Conservation (phyloP, 2,888 invertebrate genomes). For the Tromatobia lineatoria region DNA sequence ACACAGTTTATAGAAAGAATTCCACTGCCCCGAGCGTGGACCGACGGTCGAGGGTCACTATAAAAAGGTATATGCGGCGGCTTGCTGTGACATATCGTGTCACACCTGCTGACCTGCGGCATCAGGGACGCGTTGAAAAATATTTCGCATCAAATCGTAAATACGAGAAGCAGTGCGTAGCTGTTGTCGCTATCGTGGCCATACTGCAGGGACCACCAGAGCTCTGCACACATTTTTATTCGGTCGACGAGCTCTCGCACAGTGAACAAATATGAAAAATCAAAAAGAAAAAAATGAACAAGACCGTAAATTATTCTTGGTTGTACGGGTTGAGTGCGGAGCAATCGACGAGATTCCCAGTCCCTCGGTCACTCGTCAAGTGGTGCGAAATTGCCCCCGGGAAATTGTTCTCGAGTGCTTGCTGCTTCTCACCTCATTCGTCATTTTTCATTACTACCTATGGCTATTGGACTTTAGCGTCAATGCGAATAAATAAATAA, state of each 20-base stretch:
- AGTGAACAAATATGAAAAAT: slow-evolving; percentile 61
- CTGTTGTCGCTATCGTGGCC: neutral
- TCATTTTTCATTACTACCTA: slow-evolving; percentile 46
- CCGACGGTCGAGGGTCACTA: slow-evolving; percentile 8
- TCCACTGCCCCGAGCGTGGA: slow-evolving; percentile 7
- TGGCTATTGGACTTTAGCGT: slow-evolving; percentile 22
- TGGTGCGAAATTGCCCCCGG: slow-evolving; percentile 21
- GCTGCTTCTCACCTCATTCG: slow-evolving; percentile 35
- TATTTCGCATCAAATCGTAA: slow-evolving; percentile 53
- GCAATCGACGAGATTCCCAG: slow-evolving; percentile 58
- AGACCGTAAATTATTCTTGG: slow-evolving; percentile 61
- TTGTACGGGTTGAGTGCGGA: slow-evolving; percentile 28
- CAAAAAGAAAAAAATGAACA: slow-evolving; percentile 14
- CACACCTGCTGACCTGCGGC: slow-evolving; percentile 51
- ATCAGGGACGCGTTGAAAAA: slow-evolving; percentile 39
- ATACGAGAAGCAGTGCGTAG: slow-evolving; percentile 13
- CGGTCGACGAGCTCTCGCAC: slow-evolving; percentile 33
- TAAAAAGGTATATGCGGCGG: slow-evolving; percentile 28
- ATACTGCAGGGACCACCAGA: slow-evolving; percentile 10
- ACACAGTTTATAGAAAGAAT: slow-evolving; percentile 18
- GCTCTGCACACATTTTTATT: slow-evolving; percentile 40
- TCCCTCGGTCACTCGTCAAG: slow-evolving; percentile 25
- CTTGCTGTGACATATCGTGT: slow-evolving; percentile 63
- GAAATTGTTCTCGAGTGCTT: slow-evolving; percentile 41
- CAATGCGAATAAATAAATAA: slow-evolving; percentile 13